These are phyloP conservation scores for Amblyteles armatorius DNA, from an alignment of 2,888 invertebrate species.

Conservation along the genomic window DNA sequence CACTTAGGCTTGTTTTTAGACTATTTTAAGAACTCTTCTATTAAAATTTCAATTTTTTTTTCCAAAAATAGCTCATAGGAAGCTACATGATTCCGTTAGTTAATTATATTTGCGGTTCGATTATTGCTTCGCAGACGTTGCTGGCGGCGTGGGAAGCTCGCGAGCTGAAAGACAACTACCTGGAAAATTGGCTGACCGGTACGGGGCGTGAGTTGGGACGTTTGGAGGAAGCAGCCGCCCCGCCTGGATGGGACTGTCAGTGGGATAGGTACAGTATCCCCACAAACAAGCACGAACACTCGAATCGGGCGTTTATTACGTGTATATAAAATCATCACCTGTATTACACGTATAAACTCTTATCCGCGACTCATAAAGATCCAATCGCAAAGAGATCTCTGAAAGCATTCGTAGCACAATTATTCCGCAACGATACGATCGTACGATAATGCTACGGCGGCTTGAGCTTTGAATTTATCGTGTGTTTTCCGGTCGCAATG, in stretches of 20 bases:
- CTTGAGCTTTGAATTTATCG: slow-evolving; percentile 11
- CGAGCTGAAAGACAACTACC: slow-evolving; percentile 87
- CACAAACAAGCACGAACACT: slow-evolving; percentile 68
- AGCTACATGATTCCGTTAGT: not conserved
- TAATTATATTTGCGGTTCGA: not conserved
- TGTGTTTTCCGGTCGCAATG: not conserved
- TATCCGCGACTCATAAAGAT: slow-evolving; percentile 34
- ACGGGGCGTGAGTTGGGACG: slow-evolving; percentile 87
- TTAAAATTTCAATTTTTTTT: too few relatives aligned
- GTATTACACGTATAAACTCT: slow-evolving; percentile 34
- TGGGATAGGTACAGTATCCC: slow-evolving; percentile 90
- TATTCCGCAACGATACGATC: slow-evolving; percentile 17
- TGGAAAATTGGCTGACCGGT: slow-evolving; percentile 87
- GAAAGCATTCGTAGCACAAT: not conserved
- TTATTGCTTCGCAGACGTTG: slow-evolving; percentile 86
- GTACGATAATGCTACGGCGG: slow-evolving; percentile 6
- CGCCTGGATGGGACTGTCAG: slow-evolving; percentile 89
- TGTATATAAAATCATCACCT: slow-evolving; percentile 34
- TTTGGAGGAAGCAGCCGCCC: slow-evolving; percentile 88
- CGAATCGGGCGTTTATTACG: slow-evolving; percentile 47
- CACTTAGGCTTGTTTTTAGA: too few relatives aligned
- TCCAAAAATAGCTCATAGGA: not conserved
- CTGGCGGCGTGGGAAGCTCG: slow-evolving; percentile 87
- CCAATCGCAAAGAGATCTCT: not conserved
- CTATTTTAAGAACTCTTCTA: too few relatives aligned